Evolutionary conservation across 2,113 vertebrate species (phyloP).

Genomic region (Phalacrocorax carbo): DNA sequence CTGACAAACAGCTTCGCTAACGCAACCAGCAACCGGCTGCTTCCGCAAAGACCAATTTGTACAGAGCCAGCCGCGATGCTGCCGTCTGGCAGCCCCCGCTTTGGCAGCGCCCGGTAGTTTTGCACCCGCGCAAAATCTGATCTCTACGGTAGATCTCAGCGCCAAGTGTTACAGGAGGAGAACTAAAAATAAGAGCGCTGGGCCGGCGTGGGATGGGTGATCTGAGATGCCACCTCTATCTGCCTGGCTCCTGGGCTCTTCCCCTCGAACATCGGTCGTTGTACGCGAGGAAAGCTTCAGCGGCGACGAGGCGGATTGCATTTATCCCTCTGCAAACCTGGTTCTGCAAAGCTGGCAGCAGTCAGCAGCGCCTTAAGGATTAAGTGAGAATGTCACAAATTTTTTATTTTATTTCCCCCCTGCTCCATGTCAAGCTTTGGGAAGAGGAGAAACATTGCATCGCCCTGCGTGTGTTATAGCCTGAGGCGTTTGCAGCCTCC

Average conservation of each 20-base stretch:
- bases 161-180: not conserved
- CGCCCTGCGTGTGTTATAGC: not conserved
- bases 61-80: not conserved
- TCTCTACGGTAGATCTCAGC: not conserved
- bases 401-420: not conserved
- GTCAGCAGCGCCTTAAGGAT: not conserved
- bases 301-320: not conserved
- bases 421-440: not conserved
- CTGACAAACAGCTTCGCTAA: not conserved
- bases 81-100: not conserved
- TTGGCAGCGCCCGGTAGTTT: not conserved
- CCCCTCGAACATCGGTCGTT: accelerated
- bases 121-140: not conserved
- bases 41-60: not conserved
- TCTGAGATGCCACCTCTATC: not conserved
- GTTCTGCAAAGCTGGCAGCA: not conserved
- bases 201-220: not conserved
- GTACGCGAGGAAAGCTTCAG: not conserved
- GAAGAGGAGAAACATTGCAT: not conserved
- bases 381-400: not conserved
- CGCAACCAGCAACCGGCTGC: not conserved
- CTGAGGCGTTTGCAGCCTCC: not conserved
- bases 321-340: not conserved
- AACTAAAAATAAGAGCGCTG: not conserved
- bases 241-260: not conserved